Evolutionary conservation across 2,113 vertebrate species (phyloP).

Genomic region (Chloebia gouldiae): DNA sequence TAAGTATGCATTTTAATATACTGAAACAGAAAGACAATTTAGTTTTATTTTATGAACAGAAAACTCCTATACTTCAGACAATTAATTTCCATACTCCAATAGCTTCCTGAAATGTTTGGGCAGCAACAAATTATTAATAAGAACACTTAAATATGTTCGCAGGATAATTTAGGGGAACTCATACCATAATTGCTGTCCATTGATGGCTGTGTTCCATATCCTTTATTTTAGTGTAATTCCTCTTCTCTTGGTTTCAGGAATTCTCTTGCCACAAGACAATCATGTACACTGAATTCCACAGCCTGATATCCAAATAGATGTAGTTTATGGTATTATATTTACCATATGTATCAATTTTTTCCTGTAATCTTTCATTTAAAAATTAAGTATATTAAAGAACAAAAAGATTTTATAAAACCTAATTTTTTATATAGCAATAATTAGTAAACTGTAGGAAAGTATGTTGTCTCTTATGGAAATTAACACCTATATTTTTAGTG

Average conservation of each 20-base stretch:
- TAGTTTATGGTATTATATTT: background rate
- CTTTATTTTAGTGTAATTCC: background rate
- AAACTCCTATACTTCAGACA: background rate
- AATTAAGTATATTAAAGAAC: background rate
- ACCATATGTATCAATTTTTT: background rate
- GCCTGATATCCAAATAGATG: background rate
- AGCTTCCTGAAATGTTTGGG: background rate
- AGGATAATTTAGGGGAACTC: background rate
- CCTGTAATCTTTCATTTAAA: background rate
- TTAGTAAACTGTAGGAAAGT: background rate
- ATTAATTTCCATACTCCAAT: background rate
- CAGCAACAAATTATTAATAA: background rate
- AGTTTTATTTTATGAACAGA: background rate
- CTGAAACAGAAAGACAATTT: background rate
- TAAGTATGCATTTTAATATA: background rate
- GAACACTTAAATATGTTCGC: background rate
- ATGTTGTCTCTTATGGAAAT: background rate
- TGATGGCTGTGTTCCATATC: background rate
- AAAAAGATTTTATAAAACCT: background rate
- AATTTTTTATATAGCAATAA: background rate
- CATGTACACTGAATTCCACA: background rate
- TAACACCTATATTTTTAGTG: background rate
- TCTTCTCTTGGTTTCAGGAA: background rate
- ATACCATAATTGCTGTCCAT: background rate
- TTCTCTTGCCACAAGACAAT: background rate